Evolutionary conservation across 2,113 vertebrate species (phyloP), one percentile per base, ranked within the genome.

Genomic region (Myiagra hebetior): DNA sequence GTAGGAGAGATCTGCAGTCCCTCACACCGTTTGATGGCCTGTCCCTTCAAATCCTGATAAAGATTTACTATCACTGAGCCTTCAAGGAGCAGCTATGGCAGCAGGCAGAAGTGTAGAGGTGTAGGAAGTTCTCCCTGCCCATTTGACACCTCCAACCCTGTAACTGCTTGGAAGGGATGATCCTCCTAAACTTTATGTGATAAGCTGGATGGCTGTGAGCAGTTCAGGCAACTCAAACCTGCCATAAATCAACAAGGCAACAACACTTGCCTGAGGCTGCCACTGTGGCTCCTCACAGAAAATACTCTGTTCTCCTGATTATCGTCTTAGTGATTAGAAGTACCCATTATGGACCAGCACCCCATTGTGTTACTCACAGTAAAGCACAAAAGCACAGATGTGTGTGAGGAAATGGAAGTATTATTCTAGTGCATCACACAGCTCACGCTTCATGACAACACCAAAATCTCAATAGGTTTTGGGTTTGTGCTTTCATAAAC

Each of bases 301-400:
- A 94, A 94, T 17, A 70, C 22, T 57, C 85, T 14, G 13, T 39
- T 87, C 35, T 95, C 89, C 68, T 85, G 65, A 85, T 69, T 73
- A 84, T 74, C 2, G 0, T 80, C 68, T 81, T 52, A 84, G 56
- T 35, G 72, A 80, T 80, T 33, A 81, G 76, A 77, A 74, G 64
- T 63, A 70, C 52, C 52, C 37, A 63, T 89, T 92, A 82, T 1
- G 16, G 94, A 89, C 91, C 84, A 92, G 84, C 84, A 92, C 44
- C 52, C 89, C 73, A 88, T 78, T 82, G 89, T 82, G 81, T 91
- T 84, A 81, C 79, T 74, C 76, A 90, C 64, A 95, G 86, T 39
- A 81, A 95, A 87, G 60, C 72, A 91, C 83, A 95, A 91, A 91
- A 92, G 68, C 72, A 93, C 91, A 94, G 77, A 96, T 68, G 60